A percentile compares a stretch with the other conserved stretches of the same genome.
phyloP scores from a whole-genome alignment of 2,797 vertebrate species.

The Gymnoscopelus microlampas region DNA sequence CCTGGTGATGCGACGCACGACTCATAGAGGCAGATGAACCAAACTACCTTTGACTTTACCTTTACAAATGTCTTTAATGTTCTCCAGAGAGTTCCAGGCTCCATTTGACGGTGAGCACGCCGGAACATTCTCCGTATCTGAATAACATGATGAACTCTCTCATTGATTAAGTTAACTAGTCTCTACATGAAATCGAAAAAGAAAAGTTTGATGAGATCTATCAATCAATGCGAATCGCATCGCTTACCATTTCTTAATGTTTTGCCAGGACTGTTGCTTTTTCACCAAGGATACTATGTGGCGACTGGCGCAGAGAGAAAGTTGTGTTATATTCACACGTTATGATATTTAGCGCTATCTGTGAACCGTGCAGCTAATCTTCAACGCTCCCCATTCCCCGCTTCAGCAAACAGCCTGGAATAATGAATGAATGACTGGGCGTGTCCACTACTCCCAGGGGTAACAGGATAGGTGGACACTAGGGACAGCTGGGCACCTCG shows the following conservation, averaged over 20 bases:
- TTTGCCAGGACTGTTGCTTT: background rate
- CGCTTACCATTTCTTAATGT: background rate
- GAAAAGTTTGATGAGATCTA: too few species aligned
- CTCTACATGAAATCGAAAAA: too few species aligned
- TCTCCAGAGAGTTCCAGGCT: constrained; percentile 71
- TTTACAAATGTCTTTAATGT: constrained; percentile 78
- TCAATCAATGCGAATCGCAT: background rate
- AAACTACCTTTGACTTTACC: constrained; percentile 61
- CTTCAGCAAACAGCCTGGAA: too few species aligned
- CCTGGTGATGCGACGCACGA: too few species aligned
- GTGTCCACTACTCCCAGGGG: too few species aligned
- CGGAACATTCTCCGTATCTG: constrained; percentile 66
- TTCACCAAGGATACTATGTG: background rate
- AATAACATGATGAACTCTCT: background rate
- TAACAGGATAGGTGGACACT: too few species aligned
- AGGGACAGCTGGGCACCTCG: too few species aligned
- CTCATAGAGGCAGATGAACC: too few species aligned
- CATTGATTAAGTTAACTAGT: too few species aligned
- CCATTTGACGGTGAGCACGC: constrained; percentile 42
- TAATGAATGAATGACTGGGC: too few species aligned
- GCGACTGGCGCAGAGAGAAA: background rate
- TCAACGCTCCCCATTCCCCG: too few species aligned
- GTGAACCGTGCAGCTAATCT: too few species aligned
- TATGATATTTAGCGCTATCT: background rate
- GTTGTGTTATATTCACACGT: background rate